phyloP scores from a whole-genome alignment of 2,888 invertebrate genomes.

The Rhamphomyia laevipes region DNA sequence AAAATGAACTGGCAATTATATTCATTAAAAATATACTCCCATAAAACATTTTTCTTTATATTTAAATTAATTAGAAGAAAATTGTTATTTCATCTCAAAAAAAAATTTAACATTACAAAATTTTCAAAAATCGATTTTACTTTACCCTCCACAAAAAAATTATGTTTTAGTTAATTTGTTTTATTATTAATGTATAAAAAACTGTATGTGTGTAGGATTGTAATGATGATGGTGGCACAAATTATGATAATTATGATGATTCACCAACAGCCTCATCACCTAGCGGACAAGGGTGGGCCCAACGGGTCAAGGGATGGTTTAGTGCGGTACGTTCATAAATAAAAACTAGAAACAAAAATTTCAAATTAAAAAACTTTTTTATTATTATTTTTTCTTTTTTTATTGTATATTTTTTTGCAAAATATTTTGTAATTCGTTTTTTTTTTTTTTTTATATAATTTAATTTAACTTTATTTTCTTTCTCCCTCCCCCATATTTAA shows the following conservation, averaged over 20 bases:
- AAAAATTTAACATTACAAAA: too few relatives aligned
- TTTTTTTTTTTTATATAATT: too few relatives aligned
- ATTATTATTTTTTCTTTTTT: not conserved
- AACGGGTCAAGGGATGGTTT: slow-evolving; percentile 59
- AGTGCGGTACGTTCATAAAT: slow-evolving; percentile 50
- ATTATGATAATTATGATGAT: slow-evolving; percentile 35
- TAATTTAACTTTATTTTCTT: too few relatives aligned
- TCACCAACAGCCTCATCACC: slow-evolving; percentile 38
- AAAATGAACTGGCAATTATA: too few relatives aligned
- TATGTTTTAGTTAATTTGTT: too few relatives aligned
- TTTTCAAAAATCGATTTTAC: too few relatives aligned
- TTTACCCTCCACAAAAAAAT: too few relatives aligned
- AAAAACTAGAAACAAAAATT: slow-evolving; percentile 12
- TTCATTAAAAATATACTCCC: too few relatives aligned
- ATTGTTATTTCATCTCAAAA: too few relatives aligned
- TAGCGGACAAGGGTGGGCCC: slow-evolving; percentile 53
- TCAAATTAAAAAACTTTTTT: slow-evolving; percentile 8
- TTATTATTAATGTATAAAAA: too few relatives aligned
- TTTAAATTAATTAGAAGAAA: too few relatives aligned
- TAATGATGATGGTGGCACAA: slow-evolving; percentile 24
- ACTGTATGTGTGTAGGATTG: slow-evolving; percentile 28
- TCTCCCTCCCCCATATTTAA: not conserved
- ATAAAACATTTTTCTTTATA: too few relatives aligned
- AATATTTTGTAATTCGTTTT: slow-evolving; percentile 2
- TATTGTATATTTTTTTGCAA: slow-evolving; percentile 1